phyloP scores from a whole-genome alignment of 1,140 invertebrate genomes.

The Pseudomyrmex flavicornis region DNA sequence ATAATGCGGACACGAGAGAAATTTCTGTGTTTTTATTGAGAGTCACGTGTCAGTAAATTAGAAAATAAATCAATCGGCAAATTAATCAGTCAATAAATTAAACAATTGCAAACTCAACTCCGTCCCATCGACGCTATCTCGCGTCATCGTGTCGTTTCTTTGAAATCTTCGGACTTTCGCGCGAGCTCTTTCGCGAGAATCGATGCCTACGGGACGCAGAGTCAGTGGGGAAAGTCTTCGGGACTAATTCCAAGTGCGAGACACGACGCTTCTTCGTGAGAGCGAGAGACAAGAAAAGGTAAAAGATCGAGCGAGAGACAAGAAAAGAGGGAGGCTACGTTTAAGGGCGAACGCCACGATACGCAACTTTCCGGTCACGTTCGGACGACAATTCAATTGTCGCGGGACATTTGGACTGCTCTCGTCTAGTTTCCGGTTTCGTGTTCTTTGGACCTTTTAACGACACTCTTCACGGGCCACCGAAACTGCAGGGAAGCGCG shows the following conservation, averaged over 20 bases:
- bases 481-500: not conserved
- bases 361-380: conserved; percentile 80
- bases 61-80: no score
- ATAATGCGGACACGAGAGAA: no score
- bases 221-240: not conserved
- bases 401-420: conserved; percentile 78
- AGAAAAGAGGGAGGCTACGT: conserved; percentile 36
- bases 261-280: not conserved
- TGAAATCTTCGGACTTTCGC: not conserved
- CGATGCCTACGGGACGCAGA: not conserved
- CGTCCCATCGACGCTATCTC: no score
- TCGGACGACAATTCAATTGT: conserved; percentile 80
- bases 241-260: conserved; percentile 49
- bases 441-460: conserved; percentile 76
- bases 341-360: conserved; percentile 68
- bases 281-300: not conserved
- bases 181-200: not conserved
- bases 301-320: conserved; percentile 7
- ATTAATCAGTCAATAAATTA: no score
- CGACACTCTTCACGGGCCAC: conserved; percentile 73
- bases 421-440: conserved; percentile 77
- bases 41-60: not conserved
- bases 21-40: not conserved
- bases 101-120: no score
- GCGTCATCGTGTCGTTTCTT: no score